Percentiles rank a stretch among this genome's conserved stretches.
Evolutionary conservation across 2,797 vertebrate genomes (phyloP).

Genomic region (Salmo trutta): DNA sequence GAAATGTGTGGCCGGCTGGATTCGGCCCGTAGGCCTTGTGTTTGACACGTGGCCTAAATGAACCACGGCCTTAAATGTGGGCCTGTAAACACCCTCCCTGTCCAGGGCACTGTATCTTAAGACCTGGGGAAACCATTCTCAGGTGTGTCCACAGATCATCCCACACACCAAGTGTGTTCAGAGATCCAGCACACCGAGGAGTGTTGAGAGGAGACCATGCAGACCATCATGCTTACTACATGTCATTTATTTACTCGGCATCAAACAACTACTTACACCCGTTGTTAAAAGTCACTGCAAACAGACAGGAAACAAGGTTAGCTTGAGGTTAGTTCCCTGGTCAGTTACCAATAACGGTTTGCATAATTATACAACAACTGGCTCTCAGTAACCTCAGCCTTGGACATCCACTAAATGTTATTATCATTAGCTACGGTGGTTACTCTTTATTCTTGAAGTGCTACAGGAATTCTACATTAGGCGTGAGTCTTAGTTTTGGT

Average conservation of each 20-base stretch:
- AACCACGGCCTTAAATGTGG: background rate
- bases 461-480: background rate
- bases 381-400: background rate
- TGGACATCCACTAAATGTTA: background rate
- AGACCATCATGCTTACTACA: conserved; percentile 3
- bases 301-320: background rate
- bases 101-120: background rate
- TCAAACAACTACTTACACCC: conserved; percentile 3
- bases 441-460: background rate
- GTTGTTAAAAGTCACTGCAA: conserved; percentile 11
- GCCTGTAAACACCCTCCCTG: background rate
- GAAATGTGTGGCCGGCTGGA: too few species aligned
- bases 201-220: background rate
- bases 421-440: background rate
- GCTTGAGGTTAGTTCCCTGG: background rate
- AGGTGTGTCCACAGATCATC: background rate
- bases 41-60: background rate
- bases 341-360: background rate
- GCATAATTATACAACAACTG: background rate
- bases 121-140: background rate
- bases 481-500: background rate
- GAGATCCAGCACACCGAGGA: background rate
- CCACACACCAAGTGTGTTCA: conserved; percentile 17
- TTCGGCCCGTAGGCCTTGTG: background rate
- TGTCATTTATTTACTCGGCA: background rate